Conservation (phyloP, 2,113 vertebrate species). For the Prietella phreatophila region DNA sequence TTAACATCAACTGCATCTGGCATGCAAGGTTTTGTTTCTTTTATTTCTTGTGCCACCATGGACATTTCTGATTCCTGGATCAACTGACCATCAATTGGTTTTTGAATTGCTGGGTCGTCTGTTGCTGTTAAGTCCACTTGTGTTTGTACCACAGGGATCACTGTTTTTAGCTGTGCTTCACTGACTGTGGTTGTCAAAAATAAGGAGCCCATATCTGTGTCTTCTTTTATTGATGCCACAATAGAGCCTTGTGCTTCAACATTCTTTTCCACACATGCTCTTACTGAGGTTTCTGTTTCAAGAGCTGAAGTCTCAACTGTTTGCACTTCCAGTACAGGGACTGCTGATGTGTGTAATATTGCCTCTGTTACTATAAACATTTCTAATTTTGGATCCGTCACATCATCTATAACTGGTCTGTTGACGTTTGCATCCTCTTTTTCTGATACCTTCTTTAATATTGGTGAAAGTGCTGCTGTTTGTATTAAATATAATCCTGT, state of each 20-base stretch:
- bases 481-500: slow-evolving; percentile 6
- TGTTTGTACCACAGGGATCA: background rate
- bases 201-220: background rate
- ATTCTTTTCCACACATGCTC: slow-evolving; percentile 11
- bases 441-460: background rate
- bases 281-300: background rate
- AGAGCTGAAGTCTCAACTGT: background rate
- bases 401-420: background rate
- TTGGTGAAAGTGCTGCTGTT: slow-evolving; percentile 9
- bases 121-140: background rate
- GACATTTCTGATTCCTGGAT: slow-evolving; percentile 15
- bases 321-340: background rate
- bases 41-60: background rate
- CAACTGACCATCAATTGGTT: background rate
- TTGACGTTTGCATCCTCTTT: background rate
- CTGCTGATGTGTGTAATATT: slow-evolving; percentile 1
- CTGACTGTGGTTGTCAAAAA: background rate
- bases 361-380: background rate
- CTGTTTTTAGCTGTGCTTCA: background rate
- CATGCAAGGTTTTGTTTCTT: slow-evolving; percentile 10
- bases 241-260: background rate
- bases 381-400: slow-evolving; percentile 1
- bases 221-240: background rate
- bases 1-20: background rate
- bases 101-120: background rate